Evolutionary conservation across 23 tunicate genomes (phyloP), one percentile per base, ranked within the genome.

Genomic region (Corella eumyota): DNA sequence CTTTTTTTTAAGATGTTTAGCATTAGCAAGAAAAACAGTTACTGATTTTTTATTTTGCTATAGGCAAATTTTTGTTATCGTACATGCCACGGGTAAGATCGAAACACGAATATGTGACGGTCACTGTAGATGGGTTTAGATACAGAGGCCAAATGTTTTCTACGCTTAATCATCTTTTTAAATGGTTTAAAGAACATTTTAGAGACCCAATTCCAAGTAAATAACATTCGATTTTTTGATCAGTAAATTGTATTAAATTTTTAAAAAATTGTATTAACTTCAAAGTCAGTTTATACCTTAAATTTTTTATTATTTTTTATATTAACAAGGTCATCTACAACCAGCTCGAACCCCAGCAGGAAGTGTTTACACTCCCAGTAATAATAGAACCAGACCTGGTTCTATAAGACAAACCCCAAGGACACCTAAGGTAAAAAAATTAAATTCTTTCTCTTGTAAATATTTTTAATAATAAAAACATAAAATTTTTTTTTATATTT

Each of bases 171-270:
- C 77, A 72, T 9, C 25, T 92, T 23, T 83, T 92, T 46, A 76
- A 83, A 36, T 92, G 92, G 85, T 92, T 92, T 77, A 92, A 92
- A 58, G 99, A 92, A 37, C 99, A 92, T 67, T 90, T 81, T 62
- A 33, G 79, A 33, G 98, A 90, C 54, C 86, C 92, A 0, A 74
- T 82, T 31, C 92, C 92, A 40, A 46, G 92, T 81, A 58, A 72
- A 79, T 58, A 9, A 46, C n/a, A 0, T 58, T 21, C 48, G 15
- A 15, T 40, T 40, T 40, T 40, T 40, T 60, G 9, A 0, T 17
- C 22, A 29, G 15, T 45, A 47, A 13, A 17, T 21, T 45, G 69
- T 0, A 45, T 24, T 21, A 27, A 64, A 60, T 40, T 40, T 40
- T 40, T 40, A 11, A 9, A 15, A 40, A 11, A 9, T 15, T 9